These are phyloP conservation scores for Batillaria attramentaria DNA, from an alignment of 1,140 invertebrate species.

Conservation along the genomic window DNA sequence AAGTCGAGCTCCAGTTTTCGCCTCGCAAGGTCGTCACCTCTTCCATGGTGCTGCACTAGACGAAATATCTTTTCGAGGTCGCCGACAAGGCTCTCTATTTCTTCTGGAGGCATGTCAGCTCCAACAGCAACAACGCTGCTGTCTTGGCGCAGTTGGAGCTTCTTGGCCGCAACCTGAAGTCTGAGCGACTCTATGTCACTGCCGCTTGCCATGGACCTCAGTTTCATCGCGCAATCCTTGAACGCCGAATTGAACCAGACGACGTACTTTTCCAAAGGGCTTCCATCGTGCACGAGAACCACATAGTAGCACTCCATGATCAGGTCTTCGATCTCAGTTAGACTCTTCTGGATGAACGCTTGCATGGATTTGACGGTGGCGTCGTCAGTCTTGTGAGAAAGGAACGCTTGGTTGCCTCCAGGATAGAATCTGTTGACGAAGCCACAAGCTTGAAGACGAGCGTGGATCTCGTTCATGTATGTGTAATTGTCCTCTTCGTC, in stretches of 20 bases:
- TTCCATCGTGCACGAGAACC: constrained; percentile 18
- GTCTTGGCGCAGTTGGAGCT: constrained; percentile 34
- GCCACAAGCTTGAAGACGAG: constrained; percentile 38
- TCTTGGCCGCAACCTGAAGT: constrained; percentile 34
- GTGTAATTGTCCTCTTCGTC: constrained; percentile 36
- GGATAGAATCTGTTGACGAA: constrained; percentile 34
- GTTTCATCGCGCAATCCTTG: constrained; percentile 11
- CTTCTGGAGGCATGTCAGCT: constrained; percentile 10
- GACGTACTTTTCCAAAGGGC: constrained; percentile 10
- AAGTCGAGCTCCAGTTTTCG: constrained; percentile 40
- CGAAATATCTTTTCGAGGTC: constrained; percentile 28
- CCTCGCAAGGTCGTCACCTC: background rate
- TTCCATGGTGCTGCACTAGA: constrained; percentile 13
- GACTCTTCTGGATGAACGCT: constrained; percentile 36
- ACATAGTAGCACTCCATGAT: constrained; percentile 41
- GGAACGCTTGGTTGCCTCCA: constrained; percentile 23
- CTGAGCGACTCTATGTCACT: constrained; percentile 29
- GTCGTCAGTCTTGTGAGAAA: background rate
- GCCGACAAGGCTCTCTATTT: constrained; percentile 29
- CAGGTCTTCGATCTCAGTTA: constrained; percentile 36
- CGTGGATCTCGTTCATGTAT: constrained; percentile 41
- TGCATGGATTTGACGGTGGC: background rate
- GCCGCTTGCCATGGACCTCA: constrained; percentile 14
- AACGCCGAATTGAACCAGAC: constrained; percentile 35
- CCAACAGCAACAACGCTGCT: constrained; percentile 27